Conservation (phyloP, 2,797 vertebrate species). For the Gymnothorax reevesii region DNA sequence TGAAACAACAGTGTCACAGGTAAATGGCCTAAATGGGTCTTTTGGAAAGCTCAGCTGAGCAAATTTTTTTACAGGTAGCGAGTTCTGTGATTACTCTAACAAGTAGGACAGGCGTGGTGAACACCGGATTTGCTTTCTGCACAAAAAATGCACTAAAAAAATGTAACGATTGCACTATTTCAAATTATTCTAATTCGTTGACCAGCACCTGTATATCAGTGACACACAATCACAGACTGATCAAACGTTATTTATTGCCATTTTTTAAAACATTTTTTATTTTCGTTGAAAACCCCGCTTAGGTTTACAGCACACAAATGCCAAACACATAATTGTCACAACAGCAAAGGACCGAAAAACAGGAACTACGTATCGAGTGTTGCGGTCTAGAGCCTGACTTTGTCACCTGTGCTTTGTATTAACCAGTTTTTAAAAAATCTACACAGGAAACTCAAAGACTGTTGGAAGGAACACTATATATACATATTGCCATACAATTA, state of each 20-base stretch:
- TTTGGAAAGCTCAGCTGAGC: no score
- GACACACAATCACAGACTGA: conserved; percentile 19
- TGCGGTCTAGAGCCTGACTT: conserved; percentile 35
- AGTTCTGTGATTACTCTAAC: no score
- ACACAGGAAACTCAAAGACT: conserved; percentile 60
- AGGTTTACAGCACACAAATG: conserved; percentile 51
- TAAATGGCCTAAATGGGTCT: no score
- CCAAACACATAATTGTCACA: conserved; percentile 49
- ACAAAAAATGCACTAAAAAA: no score
- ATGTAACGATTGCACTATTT: no score
- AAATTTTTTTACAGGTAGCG: no score
- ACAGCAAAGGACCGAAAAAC: conserved; percentile 48
- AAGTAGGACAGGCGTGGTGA: no score
- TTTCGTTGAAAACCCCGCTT: conserved; percentile 44
- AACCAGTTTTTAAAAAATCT: conserved; percentile 49
- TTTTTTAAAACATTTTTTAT: conserved; percentile 36
- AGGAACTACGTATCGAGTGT: conserved; percentile 38
- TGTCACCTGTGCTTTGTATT: conserved; percentile 51
- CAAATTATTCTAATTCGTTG: no score
- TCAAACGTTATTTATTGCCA: not conserved
- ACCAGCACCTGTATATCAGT: not conserved
- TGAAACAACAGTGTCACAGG: no score
- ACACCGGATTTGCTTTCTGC: no score
- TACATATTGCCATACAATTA: conserved; percentile 83
- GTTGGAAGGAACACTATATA: conserved; percentile 79